Conservation (phyloP, 2,797 vertebrate species). For the Denticeps clupeoides region DNA sequence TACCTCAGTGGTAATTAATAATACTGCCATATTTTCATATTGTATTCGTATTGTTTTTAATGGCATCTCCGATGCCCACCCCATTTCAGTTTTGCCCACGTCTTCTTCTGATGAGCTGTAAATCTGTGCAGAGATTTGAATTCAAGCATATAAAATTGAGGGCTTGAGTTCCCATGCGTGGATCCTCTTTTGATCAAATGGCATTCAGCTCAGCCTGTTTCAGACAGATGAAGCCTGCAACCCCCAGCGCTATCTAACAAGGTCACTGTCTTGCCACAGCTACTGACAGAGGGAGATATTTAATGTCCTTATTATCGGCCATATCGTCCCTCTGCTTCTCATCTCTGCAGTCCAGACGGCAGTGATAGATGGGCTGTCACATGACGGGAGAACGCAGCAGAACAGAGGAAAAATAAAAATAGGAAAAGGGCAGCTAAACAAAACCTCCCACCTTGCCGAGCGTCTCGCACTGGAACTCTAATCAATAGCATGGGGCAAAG, state of each 20-base stretch:
- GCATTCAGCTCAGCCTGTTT: background rate
- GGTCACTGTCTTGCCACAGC: conserved; percentile 20
- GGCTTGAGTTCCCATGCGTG: background rate
- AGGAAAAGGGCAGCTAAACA: conserved; percentile 28
- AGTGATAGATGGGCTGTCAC: conserved; percentile 35
- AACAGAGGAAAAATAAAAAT: conserved; percentile 13
- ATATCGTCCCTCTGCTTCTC: conserved; percentile 21
- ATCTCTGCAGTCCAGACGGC: conserved; percentile 23
- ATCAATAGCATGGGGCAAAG: conserved; percentile 26
- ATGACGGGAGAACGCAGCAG: conserved; percentile 15
- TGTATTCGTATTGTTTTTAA: too few relatives aligned
- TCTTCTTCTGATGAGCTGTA: too few relatives aligned
- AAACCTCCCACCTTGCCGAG: background rate
- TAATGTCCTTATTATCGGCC: conserved; percentile 38
- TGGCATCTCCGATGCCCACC: too few relatives aligned
- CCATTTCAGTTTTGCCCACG: too few relatives aligned
- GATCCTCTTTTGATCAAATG: background rate
- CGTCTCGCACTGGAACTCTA: conserved; percentile 10
- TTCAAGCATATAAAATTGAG: too few relatives aligned
- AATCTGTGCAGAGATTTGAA: too few relatives aligned
- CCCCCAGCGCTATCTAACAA: background rate
- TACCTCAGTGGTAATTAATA: too few relatives aligned
- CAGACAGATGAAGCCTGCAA: background rate
- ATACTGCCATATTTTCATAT: too few relatives aligned
- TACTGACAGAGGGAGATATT: conserved; percentile 31